phyloP scores from a whole-genome alignment of 1,140 invertebrate genomes.

The Venturia canescens region DNA sequence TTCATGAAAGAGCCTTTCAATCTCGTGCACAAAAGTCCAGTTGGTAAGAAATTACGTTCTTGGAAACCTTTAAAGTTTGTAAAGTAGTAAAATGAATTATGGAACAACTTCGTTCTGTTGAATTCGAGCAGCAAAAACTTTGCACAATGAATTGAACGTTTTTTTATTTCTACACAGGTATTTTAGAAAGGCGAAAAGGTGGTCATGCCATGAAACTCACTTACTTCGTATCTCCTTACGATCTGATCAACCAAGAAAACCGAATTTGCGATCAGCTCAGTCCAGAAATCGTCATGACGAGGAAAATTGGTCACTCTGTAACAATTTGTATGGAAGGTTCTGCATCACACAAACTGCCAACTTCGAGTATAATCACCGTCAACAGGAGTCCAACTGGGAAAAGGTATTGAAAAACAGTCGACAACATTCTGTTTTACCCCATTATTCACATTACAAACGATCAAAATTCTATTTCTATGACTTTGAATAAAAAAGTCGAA shows the following conservation, averaged over 20 bases:
- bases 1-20: slow-evolving; percentile 91
- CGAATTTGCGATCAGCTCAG: slow-evolving; percentile 86
- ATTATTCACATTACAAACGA: neutral
- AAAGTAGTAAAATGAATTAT: neutral
- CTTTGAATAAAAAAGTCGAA: too few species aligned
- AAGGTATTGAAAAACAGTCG: slow-evolving; percentile 78
- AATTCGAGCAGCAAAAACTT: too few species aligned
- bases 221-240: slow-evolving; percentile 97
- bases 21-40: slow-evolving; percentile 92
- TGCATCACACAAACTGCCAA: slow-evolving; percentile 91
- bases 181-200: slow-evolving; percentile 86
- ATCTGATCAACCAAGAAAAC: slow-evolving; percentile 87
- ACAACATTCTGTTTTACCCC: neutral
- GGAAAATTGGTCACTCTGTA: slow-evolving; percentile 89
- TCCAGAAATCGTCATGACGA: slow-evolving; percentile 83
- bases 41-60: slow-evolving; percentile 79
- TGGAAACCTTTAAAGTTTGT: slow-evolving; percentile 29
- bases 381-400: slow-evolving; percentile 85
- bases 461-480: too few species aligned
- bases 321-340: slow-evolving; percentile 95
- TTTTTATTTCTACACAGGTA: slow-evolving; percentile 62
- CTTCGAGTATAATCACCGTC: slow-evolving; percentile 86
- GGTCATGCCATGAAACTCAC: slow-evolving; percentile 95
- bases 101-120: neutral
- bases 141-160: neutral